Percentiles rank a stretch among this genome's conserved stretches.
These are phyloP conservation scores for Eulemur rufifrons DNA, from an alignment of 2,113 vertebrate species.

Conservation along the genomic window DNA sequence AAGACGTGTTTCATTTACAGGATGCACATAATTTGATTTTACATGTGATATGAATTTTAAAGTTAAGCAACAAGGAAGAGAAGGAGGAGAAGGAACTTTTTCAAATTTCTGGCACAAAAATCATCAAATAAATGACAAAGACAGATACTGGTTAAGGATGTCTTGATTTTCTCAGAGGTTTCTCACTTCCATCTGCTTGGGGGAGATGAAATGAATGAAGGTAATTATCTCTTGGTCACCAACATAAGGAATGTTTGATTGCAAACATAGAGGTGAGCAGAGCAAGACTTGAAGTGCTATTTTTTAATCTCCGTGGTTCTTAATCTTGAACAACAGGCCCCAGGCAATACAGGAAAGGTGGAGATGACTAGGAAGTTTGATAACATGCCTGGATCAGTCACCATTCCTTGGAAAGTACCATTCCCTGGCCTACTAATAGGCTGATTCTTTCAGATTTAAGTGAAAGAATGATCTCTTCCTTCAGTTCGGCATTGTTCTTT, in stretches of 20 bases:
- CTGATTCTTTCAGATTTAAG: constrained; percentile 63
- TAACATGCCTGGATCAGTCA: constrained; percentile 67
- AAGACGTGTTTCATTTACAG: constrained; percentile 15
- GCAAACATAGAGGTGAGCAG: background rate
- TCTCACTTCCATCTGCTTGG: background rate
- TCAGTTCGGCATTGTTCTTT: constrained; percentile 36
- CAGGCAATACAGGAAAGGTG: constrained; percentile 72
- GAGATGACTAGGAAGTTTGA: constrained; percentile 70
- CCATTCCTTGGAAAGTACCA: constrained; percentile 66
- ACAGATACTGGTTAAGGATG: background rate
- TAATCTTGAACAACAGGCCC: constrained; percentile 24
- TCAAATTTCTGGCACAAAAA: background rate
- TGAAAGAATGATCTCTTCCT: constrained; percentile 66
- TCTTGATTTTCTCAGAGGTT: background rate
- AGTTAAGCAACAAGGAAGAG: constrained; percentile 30
- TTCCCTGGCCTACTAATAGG: constrained; percentile 64
- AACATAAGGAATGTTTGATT: constrained; percentile 7
- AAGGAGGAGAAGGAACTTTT: constrained; percentile 15
- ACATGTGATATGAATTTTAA: background rate
- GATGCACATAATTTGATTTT: background rate
- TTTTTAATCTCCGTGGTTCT: constrained; percentile 44
- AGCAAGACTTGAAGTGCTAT: background rate
- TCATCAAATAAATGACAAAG: background rate
- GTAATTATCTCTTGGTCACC: background rate
- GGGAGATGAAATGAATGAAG: background rate